These are phyloP conservation scores for Sminthopsis crassicaudata DNA, from an alignment of 2,113 vertebrate genomes.

Conservation along the genomic window DNA sequence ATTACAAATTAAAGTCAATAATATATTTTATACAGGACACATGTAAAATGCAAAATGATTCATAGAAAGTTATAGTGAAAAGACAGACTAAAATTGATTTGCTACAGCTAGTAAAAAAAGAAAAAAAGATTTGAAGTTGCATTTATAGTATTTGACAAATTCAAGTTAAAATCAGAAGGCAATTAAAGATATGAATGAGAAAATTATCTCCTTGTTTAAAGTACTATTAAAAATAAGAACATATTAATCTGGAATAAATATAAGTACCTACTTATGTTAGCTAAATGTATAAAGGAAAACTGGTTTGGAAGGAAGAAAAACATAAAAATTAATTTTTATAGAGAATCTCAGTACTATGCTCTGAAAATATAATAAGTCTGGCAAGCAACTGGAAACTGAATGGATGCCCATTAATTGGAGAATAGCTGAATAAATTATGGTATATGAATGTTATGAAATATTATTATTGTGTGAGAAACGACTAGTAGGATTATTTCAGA, in stretches of 20 bases:
- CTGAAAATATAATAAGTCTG: neutral
- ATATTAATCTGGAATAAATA: neutral
- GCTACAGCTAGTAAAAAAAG: neutral
- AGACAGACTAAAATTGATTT: neutral
- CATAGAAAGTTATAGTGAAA: neutral
- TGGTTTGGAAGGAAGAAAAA: neutral
- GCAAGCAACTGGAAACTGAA: no score
- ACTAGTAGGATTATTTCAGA: no score
- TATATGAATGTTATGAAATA: no score
- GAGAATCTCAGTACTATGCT: neutral
- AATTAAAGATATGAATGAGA: neutral
- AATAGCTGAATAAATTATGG: no score
- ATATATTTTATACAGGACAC: neutral
- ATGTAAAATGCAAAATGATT: neutral
- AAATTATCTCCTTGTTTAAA: neutral
- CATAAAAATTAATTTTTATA: neutral
- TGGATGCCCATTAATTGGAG: no score
- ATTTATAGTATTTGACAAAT: neutral
- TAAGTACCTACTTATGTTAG: neutral
- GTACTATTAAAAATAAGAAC: neutral
- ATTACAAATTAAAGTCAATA: neutral
- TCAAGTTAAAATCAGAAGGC: neutral
- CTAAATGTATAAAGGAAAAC: neutral
- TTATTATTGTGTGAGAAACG: no score
- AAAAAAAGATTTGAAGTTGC: neutral